Percentiles rank a stretch among this genome's conserved stretches.
phyloP scores from a whole-genome alignment of 2,113 vertebrate genomes.

The Cottus gobio region DNA sequence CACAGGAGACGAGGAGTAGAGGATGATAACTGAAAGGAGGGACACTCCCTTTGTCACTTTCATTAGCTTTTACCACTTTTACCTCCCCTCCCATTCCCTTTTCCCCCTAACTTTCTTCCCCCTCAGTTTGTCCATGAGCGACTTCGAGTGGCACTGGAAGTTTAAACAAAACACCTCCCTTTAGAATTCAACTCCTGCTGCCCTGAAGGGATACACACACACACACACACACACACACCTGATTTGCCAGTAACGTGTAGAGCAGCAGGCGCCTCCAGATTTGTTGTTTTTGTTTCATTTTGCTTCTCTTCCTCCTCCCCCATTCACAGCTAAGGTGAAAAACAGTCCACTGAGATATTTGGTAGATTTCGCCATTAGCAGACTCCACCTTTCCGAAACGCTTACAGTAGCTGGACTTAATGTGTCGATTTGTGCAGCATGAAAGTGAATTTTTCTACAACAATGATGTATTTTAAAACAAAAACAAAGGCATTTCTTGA shows the following conservation, averaged over 20 bases:
- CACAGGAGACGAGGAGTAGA: constrained; percentile 57
- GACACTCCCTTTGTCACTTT: constrained; percentile 68
- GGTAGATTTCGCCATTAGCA: constrained; percentile 52
- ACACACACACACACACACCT: constrained; percentile 44
- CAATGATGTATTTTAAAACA: neutral
- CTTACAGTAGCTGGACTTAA: constrained; percentile 33
- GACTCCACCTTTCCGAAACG: constrained; percentile 55
- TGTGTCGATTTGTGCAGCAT: constrained; percentile 37
- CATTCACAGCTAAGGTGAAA: constrained; percentile 73
- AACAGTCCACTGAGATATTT: constrained; percentile 57
- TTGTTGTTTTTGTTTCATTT: constrained; percentile 67
- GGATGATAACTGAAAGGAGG: constrained; percentile 67
- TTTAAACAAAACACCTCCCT: constrained; percentile 72
- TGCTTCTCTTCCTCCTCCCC: constrained; percentile 29
- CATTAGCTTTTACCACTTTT: constrained; percentile 49
- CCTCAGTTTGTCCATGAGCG: constrained; percentile 28
- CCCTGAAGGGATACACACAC: constrained; percentile 37
- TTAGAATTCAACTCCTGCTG: constrained; percentile 56
- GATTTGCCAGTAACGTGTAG: constrained; percentile 56
- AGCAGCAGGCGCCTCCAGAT: constrained; percentile 60
- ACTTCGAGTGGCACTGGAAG: constrained; percentile 60
- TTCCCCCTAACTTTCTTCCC: constrained; percentile 21
- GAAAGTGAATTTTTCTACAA: constrained; percentile 39
- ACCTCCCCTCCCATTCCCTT: constrained; percentile 22
- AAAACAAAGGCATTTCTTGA: constrained; percentile 13